These are phyloP conservation scores for Synanthedon myopaeformis DNA, from an alignment of 2,888 invertebrate genomes.

Conservation along the genomic window DNA sequence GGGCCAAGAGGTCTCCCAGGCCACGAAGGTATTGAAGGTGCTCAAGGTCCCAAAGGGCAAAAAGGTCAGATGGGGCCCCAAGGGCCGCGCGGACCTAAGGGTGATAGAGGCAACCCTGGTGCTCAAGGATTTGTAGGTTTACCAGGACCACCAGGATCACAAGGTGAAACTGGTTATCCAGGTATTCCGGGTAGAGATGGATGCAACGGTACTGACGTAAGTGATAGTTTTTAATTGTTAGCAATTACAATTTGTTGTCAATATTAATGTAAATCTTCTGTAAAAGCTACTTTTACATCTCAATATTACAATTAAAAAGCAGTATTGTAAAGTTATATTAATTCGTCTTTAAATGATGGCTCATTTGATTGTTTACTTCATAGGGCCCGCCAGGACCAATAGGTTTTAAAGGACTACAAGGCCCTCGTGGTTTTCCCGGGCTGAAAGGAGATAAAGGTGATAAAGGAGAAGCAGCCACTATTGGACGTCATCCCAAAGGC, in stretches of 20 bases:
- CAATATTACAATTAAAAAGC: too few species aligned
- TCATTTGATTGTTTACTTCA: slow-evolving; percentile 5
- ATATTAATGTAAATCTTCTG: too few species aligned
- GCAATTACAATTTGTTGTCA: too few species aligned
- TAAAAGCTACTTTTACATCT: too few species aligned
- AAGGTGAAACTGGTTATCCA: slow-evolving; percentile 77
- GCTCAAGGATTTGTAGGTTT: slow-evolving; percentile 88
- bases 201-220: slow-evolving; percentile 95
- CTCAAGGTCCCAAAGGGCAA: slow-evolving; percentile 88
- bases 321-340: neutral
- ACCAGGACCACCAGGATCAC: slow-evolving; percentile 76
- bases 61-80: slow-evolving; percentile 88
- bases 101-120: slow-evolving; percentile 88
- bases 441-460: slow-evolving; percentile 76
- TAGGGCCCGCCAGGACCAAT: slow-evolving; percentile 80
- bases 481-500: slow-evolving; percentile 78
- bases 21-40: slow-evolving; percentile 86
- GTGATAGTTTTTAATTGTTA: slow-evolving; percentile 13
- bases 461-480: slow-evolving; percentile 84
- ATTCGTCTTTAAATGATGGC: slow-evolving; percentile 1
- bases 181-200: slow-evolving; percentile 92
- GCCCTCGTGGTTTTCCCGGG: slow-evolving; percentile 83
- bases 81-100: slow-evolving; percentile 85
- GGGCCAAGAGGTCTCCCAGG: slow-evolving; percentile 84
- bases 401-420: slow-evolving; percentile 78